Percentiles rank a stretch among this genome's conserved stretches.
Evolutionary conservation across 2,888 invertebrate genomes (phyloP).

Genomic region (Balanococcus diminutus): DNA sequence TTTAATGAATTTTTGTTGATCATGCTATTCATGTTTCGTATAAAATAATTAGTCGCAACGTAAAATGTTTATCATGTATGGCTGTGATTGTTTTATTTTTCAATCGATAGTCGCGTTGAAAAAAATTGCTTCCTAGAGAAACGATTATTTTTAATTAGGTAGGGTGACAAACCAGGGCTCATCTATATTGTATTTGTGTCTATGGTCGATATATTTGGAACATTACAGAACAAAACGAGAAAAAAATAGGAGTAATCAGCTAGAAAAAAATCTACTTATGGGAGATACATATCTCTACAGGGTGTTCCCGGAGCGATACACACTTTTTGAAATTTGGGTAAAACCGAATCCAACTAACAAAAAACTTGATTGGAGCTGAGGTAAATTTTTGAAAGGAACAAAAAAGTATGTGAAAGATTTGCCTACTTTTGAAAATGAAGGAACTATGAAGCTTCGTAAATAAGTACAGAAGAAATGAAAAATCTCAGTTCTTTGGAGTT

Average conservation of each 20-base stretch:
- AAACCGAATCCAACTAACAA: no score
- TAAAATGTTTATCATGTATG: neutral
- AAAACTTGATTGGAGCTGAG: no score
- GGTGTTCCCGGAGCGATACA: no score
- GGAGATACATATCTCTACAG: neutral
- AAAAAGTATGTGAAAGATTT: no score
- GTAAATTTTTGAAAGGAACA: no score
- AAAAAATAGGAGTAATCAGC: neutral
- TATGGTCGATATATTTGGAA: neutral
- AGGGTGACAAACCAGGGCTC: neutral
- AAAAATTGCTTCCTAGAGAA: neutral
- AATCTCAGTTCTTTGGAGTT: no score
- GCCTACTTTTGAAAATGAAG: no score
- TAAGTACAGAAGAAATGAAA: no score
- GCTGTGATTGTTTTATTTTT: slow-evolving; percentile 9
- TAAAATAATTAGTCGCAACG: neutral
- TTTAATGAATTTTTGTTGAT: neutral
- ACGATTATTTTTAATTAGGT: neutral
- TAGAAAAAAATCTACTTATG: neutral
- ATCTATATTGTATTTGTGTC: no score
- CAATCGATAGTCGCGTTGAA: neutral
- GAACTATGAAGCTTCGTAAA: no score
- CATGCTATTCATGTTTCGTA: neutral
- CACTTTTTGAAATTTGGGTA: no score
- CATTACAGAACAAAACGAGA: neutral